Base-by-base conservation (phyloP, 2,888 invertebrate species). In the Yponomeuta malinellus region DNA sequence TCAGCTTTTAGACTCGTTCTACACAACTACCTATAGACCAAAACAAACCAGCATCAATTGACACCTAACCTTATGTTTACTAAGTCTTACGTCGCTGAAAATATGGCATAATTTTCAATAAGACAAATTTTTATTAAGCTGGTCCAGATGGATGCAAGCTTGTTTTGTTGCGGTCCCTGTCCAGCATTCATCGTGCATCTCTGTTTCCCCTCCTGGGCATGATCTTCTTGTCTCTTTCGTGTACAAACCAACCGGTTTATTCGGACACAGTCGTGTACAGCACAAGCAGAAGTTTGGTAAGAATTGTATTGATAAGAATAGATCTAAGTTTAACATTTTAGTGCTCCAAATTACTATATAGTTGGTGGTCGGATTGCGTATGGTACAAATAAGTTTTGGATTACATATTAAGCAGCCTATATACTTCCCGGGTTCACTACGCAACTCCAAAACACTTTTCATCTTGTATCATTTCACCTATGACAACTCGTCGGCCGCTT, bases 81-180 rank as follows among this genome's bases (percentile, higher is more conserved):
- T 59, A 59, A 5, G 15, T 8, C 52, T 59, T 59, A 59, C 12
- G 8, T 1, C 4, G 12, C 15, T 59, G 12, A 59, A 59, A 59
- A 15, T 59, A 59, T 15, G 52, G 52, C 52, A 59, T 59, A 59
- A 59, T 59, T 59, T 59, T 59, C 52, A 15, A 15, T 59, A 59
- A 15, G 15, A 59, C 4, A 15, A 0, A 59, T 59, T 59, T 59
- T 59, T 15, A 15, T 5, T 68, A 52, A 78, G 78, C 80, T 81
- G 82, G 78, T 79, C 78, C 79, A 78, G 77, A 78, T 78, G 76
- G 77, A 76, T 78, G 80, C 78, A 78, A 79, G 79, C 78, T 77
- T 84, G 83, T 84, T 85, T 85, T 85, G 81, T 83, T 84, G 82
- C 81, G 81, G 79, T 84, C 83, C 79, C 81, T 81, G 81, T 84